Base-by-base conservation (phyloP, 1,140 invertebrate species). In the Thaumatotibia leucotreta region DNA sequence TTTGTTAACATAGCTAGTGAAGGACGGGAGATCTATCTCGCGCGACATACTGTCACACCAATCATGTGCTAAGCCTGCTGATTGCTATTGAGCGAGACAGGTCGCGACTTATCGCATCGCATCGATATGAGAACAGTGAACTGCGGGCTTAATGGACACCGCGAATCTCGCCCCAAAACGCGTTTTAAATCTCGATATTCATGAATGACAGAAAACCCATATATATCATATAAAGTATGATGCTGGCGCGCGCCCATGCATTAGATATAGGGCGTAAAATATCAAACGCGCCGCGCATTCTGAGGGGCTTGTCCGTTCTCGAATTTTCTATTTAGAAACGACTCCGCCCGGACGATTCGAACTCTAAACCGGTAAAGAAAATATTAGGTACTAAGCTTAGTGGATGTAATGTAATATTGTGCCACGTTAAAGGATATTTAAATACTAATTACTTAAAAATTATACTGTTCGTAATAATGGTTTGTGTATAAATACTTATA, bases 201-300 rank as follows among this genome's bases (percentile, higher is more conserved):
- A 58, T 58, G 52, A 58, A 58, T 58, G 52, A 58, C 52, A 29
- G 50, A 31, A 58, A 27, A 31, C 52, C 52, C 52, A 8, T 27
- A 58, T 58, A 58, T 58, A 27, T 58, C 27, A 58, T 27, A 58
- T 58, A 58, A 58, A 73, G 75, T 76, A 67, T 77, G 75, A 77
- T 77, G 73, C 75, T 72, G 63, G 63, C 39, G 66, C 74, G 77
- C 75, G 77, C 69, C 64, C 65, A 70, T 76, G 68, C 75, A 73
- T 81, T 80, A 76, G 70, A 80, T 72, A 79, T 80, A 73, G 77
- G 73, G 74, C 72, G 74, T 79, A 74, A 80, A 80, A 78, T 80
- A 80, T 80, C 73, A 58, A 58, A 75, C 75, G 65, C 64, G 64
- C 71, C 73, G 75, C 68, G 69, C 73, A 77, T 76, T 70, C 75